phyloP scores from a whole-genome alignment of 2,888 invertebrate genomes.

The Colostygia pectinataria region DNA sequence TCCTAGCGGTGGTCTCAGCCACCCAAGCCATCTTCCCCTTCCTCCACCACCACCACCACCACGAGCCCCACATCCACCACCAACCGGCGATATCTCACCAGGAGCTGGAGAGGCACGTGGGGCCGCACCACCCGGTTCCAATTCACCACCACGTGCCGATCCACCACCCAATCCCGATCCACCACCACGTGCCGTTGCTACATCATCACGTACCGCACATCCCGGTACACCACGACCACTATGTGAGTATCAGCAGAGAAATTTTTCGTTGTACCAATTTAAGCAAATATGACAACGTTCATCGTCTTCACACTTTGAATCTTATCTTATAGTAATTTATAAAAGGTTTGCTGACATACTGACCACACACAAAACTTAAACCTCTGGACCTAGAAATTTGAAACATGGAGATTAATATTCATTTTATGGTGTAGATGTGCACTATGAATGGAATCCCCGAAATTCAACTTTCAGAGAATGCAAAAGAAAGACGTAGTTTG shows the following conservation, averaged over 20 bases:
- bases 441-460: too few relatives aligned
- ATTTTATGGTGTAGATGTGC: too few relatives aligned
- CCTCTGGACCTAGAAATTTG: too few relatives aligned
- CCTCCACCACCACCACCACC: conserved; percentile 58
- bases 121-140: conserved; percentile 56
- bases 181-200: conserved; percentile 42
- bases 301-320: too few relatives aligned
- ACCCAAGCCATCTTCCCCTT: conserved; percentile 70
- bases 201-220: conserved; percentile 44
- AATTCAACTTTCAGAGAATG: too few relatives aligned
- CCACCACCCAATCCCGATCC: conserved; percentile 48
- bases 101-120: conserved; percentile 66
- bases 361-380: too few relatives aligned
- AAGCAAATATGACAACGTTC: too few relatives aligned
- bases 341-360: too few relatives aligned
- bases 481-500: too few relatives aligned
- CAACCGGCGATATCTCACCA: conserved; percentile 69
- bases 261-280: too few relatives aligned
- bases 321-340: too few relatives aligned
- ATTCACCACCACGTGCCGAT: conserved; percentile 52
- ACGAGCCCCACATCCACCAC: conserved; percentile 54
- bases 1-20: conserved; percentile 57
- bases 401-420: too few relatives aligned
- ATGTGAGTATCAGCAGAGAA: conserved; percentile 58
- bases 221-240: conserved; percentile 61